Evolutionary conservation across 2,113 vertebrate genomes (phyloP), one percentile per base, ranked within the genome.

Genomic region (Sturnus vulgaris): DNA sequence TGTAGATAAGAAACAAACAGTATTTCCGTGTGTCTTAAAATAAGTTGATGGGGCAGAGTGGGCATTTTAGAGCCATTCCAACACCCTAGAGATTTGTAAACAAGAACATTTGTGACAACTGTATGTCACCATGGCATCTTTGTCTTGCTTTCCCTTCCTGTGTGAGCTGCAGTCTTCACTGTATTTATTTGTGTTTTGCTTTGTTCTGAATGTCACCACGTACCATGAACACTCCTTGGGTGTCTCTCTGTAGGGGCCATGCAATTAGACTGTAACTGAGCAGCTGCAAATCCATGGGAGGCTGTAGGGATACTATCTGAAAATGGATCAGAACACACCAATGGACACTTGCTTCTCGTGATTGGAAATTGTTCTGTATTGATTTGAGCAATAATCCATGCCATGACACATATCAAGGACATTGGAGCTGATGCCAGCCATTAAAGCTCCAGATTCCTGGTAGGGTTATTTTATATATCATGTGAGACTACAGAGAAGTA

Each of bases 251-350:
- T 11, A 4, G 78, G 42, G 44, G 49, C 53, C 42, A 30, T n/a
- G 50, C 55, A 92, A 80, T 93, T 90, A 89, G 47, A 5, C 33
- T 65, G 59, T 68, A 92, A 82, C 15, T 89, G 91, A 85, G 56
- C 76, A 88, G 80, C 82, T 94, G 94, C 85, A 93, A 89, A 95
- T 76, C 92, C 63, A 63, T 42, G 52, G 84, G 84, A 83, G 49
- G 39, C 40, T 83, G 47, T 17, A 73, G 77, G 86, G 86, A 77
- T 69, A 9, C 35, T 69, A 44, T 94, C 73, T 89, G 85, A 55
- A 89, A 93, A 85, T 53, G 76, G 61, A 73, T 79, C 71, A 90
- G 72, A 84, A 75, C 53, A 92, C 91, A 75, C 56, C 64, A 12
- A 24, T 44, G 52, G 63, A 39, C 71, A 82, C 25, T 79, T 88